Conservation (phyloP, 1,140 invertebrate genomes). For the Drosophila kurseongensis region DNA sequence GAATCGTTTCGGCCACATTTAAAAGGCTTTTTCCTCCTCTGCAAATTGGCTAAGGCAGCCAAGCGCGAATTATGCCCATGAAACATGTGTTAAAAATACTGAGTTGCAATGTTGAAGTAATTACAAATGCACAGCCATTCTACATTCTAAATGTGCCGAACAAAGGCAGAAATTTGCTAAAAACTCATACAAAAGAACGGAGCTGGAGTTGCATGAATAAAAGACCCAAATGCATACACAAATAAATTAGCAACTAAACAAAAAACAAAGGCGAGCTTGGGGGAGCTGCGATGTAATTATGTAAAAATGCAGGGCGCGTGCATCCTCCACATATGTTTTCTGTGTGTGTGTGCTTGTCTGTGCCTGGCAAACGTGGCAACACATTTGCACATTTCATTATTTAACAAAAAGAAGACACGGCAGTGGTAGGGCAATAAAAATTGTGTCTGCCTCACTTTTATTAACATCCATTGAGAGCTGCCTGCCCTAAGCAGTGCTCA, state of each 20-base stretch:
- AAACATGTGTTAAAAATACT: slow-evolving; percentile 52
- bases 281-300: slow-evolving; percentile 65
- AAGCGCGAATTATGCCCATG: slow-evolving; percentile 71
- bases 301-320: slow-evolving; percentile 63
- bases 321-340: slow-evolving; percentile 35
- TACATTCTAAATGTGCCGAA: slow-evolving; percentile 46
- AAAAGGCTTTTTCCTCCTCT: slow-evolving; percentile 30
- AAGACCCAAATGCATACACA: slow-evolving; percentile 72
- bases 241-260: slow-evolving; percentile 83
- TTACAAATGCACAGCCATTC: slow-evolving; percentile 50
- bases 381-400: slow-evolving; percentile 76
- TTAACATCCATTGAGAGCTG: slow-evolving; percentile 65
- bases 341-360: background rate
- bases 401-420: slow-evolving; percentile 23
- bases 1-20: slow-evolving; percentile 49
- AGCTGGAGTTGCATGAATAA: slow-evolving; percentile 56
- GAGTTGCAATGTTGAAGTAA: slow-evolving; percentile 51
- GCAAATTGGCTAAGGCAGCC: slow-evolving; percentile 34
- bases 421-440: slow-evolving; percentile 52
- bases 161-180: slow-evolving; percentile 36
- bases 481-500: slow-evolving; percentile 64
- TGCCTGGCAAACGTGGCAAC: slow-evolving; percentile 16
- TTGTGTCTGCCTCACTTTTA: slow-evolving; percentile 63
- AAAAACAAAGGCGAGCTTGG: slow-evolving; percentile 58
- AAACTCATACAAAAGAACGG: slow-evolving; percentile 38